These are phyloP conservation scores for Clostera curtula DNA, from an alignment of 2,888 invertebrate genomes.

Conservation along the genomic window DNA sequence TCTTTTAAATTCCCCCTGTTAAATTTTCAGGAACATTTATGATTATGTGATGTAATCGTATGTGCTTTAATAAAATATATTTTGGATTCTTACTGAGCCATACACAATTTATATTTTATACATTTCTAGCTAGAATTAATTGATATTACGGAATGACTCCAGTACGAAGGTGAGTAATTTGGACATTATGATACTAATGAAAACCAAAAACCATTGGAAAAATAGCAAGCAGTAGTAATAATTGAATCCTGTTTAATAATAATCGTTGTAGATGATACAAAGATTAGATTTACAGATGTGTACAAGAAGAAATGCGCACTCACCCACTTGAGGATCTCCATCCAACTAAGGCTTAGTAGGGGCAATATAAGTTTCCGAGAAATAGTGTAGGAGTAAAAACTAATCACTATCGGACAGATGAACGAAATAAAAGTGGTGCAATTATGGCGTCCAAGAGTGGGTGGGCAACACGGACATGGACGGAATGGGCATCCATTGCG, in stretches of 20 bases:
- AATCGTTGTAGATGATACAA: too few species aligned
- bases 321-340: not conserved
- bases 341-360: not conserved
- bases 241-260: too few species aligned
- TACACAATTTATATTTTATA: too few species aligned
- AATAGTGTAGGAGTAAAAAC: constrained; percentile 14
- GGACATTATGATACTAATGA: too few species aligned
- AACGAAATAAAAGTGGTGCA: constrained; percentile 14
- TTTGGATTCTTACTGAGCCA: too few species aligned
- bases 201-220: too few species aligned
- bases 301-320: too few species aligned
- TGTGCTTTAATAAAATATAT: not conserved
- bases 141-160: too few species aligned
- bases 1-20: constrained; percentile 29
- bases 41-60: not conserved
- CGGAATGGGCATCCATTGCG: constrained; percentile 30
- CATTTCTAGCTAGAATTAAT: too few species aligned
- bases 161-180: too few species aligned
- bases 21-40: constrained; percentile 17
- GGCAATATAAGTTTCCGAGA: not conserved
- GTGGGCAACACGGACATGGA: constrained; percentile 21
- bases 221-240: too few species aligned
- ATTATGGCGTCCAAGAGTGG: constrained; percentile 26
- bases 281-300: too few species aligned
- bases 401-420: constrained; percentile 13